Evolutionary conservation across 2,888 invertebrate genomes (phyloP), one percentile per base, ranked within the genome.

Genomic region (Tachina grossa): DNA sequence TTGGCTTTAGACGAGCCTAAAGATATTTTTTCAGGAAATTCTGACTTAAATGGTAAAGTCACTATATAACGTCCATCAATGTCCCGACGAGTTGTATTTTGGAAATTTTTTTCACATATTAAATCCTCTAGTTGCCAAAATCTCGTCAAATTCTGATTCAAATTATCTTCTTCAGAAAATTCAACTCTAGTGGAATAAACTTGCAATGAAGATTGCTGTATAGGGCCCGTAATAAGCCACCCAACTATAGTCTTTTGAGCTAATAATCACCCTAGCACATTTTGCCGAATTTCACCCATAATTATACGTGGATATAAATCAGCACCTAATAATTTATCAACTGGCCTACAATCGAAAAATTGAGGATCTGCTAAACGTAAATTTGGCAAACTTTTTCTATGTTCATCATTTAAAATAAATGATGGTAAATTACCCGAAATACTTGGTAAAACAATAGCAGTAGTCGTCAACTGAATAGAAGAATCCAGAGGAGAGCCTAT

Each of bases 111-210:
- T 47, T 47, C 65, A 63, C 45, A 63, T 16, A 45, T 10, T 11
- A 19, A 14, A 43, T 45, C 68, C 10, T 68, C 53, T n/a, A 68
- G 39, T 16, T 68, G 41, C 39, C 68, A 53, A 39, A 68, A 53
- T 14, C 13, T 59, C 9, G 41, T n/a, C 1, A 59, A n/a, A 39
- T 59, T 59, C 9, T 4, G 22, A 22, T 55, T 22, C 3, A 59
- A 14, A 41, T 39, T 59, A n/a, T 59, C 59, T 14, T 59, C 59
- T 14, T 59, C 39, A 9, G 59, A 39, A 59, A 59, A 41, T 5
- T 39, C 9, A 3, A 59, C 59, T 6, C 9, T 9, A 3, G 31
- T 41, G 2, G 59, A 59, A 59, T n/a, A 59, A 2, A n/a, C 59
- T 11, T 55, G 55, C 5, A 55, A 19, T 10, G 19, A 19, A 11